Percentiles rank a stretch among this genome's conserved stretches.
phyloP scores from a whole-genome alignment of 2,113 vertebrate genomes.

The Capra hircus region DNA sequence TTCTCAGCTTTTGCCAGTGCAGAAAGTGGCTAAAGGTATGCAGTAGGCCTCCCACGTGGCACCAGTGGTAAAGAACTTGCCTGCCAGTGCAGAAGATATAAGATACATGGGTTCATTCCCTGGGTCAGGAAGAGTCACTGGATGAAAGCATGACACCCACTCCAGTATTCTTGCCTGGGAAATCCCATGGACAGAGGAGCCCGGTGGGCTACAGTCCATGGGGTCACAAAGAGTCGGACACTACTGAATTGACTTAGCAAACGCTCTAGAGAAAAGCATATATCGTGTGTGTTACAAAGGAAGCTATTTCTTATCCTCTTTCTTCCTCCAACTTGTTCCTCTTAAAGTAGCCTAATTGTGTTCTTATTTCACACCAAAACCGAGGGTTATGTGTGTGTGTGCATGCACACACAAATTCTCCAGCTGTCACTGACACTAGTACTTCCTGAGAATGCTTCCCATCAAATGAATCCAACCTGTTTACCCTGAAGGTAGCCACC shows the following conservation, averaged over 20 bases:
- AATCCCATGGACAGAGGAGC: background rate
- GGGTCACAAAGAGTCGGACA: background rate
- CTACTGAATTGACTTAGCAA: background rate
- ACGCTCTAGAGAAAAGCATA: accelerated
- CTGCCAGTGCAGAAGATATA: background rate
- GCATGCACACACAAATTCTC: background rate
- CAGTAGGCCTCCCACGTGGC: background rate
- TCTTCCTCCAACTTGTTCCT: background rate
- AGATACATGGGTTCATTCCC: background rate
- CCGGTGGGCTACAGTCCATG: background rate
- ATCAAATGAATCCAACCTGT: background rate
- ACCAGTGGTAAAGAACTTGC: background rate
- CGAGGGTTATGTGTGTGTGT: too few species aligned
- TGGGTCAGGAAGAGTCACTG: background rate
- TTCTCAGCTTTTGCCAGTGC: background rate
- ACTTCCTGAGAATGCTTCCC: background rate
- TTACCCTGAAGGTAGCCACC: background rate
- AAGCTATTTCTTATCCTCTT: background rate
- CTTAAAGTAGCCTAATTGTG: background rate
- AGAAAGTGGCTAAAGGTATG: background rate
- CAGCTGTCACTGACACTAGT: background rate
- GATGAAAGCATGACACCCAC: background rate
- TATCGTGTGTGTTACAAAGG: background rate
- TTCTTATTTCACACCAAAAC: background rate
- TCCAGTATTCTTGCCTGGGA: background rate